Evolutionary conservation across 2,888 invertebrate species (phyloP), one percentile per base, ranked within the genome.

Genomic region (Neria commutata): DNA sequence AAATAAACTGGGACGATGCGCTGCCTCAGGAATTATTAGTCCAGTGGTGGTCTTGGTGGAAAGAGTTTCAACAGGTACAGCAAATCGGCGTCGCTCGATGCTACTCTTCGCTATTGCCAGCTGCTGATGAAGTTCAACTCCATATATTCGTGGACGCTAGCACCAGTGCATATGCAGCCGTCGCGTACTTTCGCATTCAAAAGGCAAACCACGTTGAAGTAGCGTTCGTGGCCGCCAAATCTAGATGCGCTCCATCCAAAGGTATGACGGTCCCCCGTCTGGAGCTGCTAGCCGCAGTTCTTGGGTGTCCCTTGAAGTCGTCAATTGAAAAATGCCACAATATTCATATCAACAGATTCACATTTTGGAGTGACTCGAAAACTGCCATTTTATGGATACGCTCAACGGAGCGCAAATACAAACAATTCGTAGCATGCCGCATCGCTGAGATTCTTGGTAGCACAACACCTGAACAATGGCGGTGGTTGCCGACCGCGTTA

Each of bases 381-480:
- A 57, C 52, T 6, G 52, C 46, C 11, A 33, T 69, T 21, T 52
- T 54, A 34, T 70, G 68, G 68, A 51, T 70, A 29, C 51, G 58
- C 40, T 64, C 64, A n/a, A 60, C 64, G 10, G 54, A 59, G 1
- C 54, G n/a, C n/a, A n/a, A n/a, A n/a, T n/a, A n/a, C n/a, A n/a
- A n/a, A n/a, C n/a, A n/a, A n/a, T n/a, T n/a, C n/a, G n/a, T n/a
- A n/a, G n/a, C n/a, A n/a, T n/a, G n/a, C n/a, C n/a, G n/a, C n/a
- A n/a, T n/a, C n/a, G n/a, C n/a, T n/a, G 67, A 57, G 60, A 60
- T 45, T 63, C 64, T 37, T 11, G n/a, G 21, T n/a, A 40, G 23
- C 14, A 40, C 52, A 16, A 24, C 6, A 24, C 52, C 52, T n/a
- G 21, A 17, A n/a, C 52, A 52, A 5, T 70, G 67, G n/a, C n/a